Percentiles rank a stretch among this genome's conserved stretches.
phyloP scores from a whole-genome alignment of 2,888 invertebrate genomes.

The Saturnia pavonia region DNA sequence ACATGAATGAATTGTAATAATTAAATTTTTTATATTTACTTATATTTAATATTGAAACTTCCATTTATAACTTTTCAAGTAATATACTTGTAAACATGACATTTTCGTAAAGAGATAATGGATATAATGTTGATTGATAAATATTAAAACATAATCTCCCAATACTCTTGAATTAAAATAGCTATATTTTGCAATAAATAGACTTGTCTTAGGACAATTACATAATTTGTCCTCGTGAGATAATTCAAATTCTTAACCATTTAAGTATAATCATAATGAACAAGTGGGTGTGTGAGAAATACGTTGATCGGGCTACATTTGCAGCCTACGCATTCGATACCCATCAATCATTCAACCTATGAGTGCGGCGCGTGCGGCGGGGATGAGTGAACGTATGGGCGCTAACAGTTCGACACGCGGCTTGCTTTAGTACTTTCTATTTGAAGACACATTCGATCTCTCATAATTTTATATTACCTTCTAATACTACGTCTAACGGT shows the following conservation, averaged over 20 bases:
- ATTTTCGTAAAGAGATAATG: not conserved
- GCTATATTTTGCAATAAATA: not conserved
- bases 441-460: slow-evolving; percentile 43
- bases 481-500: not conserved
- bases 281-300: slow-evolving; percentile 65
- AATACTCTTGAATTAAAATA: no score
- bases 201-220: not conserved
- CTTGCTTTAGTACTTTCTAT: slow-evolving; percentile 56
- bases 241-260: slow-evolving; percentile 37
- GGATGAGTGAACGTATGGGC: slow-evolving; percentile 53
- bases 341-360: slow-evolving; percentile 64
- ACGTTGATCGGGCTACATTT: slow-evolving; percentile 56
- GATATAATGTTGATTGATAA: not conserved
- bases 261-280: slow-evolving; percentile 53
- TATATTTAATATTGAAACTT: not conserved
- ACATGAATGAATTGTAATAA: slow-evolving; percentile 47
- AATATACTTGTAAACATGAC: not conserved
- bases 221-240: not conserved
- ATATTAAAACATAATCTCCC: not conserved
- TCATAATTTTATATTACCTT: not conserved
- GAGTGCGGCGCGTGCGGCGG: slow-evolving; percentile 39
- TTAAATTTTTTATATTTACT: not conserved
- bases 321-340: slow-evolving; percentile 62
- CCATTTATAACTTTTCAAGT: not conserved
- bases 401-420: slow-evolving; percentile 29